Conservation (phyloP, 2,888 invertebrate genomes). For the Rotaria magnacalcarata region DNA sequence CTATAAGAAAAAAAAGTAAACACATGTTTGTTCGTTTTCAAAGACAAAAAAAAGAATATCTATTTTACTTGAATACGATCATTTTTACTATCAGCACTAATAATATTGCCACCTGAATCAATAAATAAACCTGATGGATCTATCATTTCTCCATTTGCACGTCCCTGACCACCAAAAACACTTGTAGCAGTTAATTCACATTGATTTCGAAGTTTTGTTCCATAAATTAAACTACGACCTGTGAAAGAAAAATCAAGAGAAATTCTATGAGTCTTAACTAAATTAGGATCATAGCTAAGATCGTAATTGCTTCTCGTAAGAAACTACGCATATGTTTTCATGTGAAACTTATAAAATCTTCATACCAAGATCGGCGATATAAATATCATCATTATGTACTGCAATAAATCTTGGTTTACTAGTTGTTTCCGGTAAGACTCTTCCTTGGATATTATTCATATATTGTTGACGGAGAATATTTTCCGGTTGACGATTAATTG, state of each 20-base stretch:
- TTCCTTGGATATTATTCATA: not conserved
- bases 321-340: no score
- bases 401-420: constrained; percentile 49
- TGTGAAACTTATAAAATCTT: no score
- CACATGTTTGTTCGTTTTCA: not conserved
- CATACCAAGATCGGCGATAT: constrained; percentile 52
- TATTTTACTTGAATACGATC: constrained; percentile 47
- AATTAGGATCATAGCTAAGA: no score
- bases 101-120: constrained; percentile 51
- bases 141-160: constrained; percentile 48
- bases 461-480: not conserved
- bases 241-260: not conserved
- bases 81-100: constrained; percentile 53
- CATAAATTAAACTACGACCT: constrained; percentile 49
- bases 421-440: not conserved
- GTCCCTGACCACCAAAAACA: constrained; percentile 49
- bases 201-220: constrained; percentile 49
- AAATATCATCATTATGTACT: constrained; percentile 49
- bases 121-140: constrained; percentile 52
- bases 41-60: not conserved
- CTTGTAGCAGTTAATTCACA: constrained; percentile 38
- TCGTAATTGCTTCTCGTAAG: no score
- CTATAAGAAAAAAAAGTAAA: not conserved
- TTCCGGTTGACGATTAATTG: not conserved
- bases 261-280: no score